Conservation (phyloP, 1,140 invertebrate genomes). For the Reticulitermes speratus region DNA sequence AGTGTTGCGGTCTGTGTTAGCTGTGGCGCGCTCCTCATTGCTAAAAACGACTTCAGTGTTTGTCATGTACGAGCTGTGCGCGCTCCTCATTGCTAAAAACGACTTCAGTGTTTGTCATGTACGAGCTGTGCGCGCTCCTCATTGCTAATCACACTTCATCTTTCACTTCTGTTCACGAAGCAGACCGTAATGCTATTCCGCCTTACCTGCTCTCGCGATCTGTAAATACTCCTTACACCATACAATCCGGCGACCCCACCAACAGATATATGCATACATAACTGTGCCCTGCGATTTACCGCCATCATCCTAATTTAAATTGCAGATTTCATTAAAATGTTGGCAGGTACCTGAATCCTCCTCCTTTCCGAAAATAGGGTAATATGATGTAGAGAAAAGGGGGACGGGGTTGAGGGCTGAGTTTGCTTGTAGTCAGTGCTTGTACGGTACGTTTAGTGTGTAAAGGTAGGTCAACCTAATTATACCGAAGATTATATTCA, state of each 20-base stretch:
- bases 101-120: too few species aligned
- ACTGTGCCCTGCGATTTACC: background rate
- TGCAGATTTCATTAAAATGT: conserved; percentile 12
- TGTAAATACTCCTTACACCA: background rate
- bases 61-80: too few species aligned
- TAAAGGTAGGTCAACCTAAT: background rate
- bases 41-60: too few species aligned
- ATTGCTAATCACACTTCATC: too few species aligned
- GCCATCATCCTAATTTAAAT: background rate
- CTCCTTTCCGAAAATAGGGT: background rate
- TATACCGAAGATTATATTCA: background rate
- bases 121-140: too few species aligned
- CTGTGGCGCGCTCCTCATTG: too few species aligned
- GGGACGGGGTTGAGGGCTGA: background rate
- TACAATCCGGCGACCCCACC: background rate
- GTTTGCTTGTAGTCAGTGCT: background rate
- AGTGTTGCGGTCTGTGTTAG: too few species aligned
- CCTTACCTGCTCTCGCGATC: background rate
- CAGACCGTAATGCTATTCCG: background rate
- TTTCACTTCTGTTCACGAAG: too few species aligned
- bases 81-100: too few species aligned
- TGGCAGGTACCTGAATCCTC: background rate
- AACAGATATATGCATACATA: background rate
- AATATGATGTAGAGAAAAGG: background rate
- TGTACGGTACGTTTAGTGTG: background rate